A percentile compares a stretch with the other conserved stretches of the same genome.
Conservation (phyloP, 2,888 invertebrate genomes). For the Apomyelois bistriatella region DNA sequence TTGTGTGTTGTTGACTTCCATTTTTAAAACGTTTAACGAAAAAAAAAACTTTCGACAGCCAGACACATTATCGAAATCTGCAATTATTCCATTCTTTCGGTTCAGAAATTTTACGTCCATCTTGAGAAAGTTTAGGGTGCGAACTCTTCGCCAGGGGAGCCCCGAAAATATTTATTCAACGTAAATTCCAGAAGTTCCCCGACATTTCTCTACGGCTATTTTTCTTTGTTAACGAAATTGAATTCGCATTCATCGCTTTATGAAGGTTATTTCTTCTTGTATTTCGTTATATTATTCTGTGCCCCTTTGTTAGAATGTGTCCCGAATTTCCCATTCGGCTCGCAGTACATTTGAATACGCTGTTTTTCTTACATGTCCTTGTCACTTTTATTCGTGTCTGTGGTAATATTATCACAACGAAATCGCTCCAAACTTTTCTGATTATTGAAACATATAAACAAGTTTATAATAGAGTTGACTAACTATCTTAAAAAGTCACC, state of each 20-base stretch:
- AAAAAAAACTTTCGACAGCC: constrained; percentile 2
- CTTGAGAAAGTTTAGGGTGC: constrained; percentile 14
- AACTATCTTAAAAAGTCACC: too few species aligned
- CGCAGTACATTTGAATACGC: constrained; percentile 13
- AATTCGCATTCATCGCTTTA: constrained; percentile 61
- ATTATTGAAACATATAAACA: too few species aligned
- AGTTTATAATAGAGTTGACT: too few species aligned
- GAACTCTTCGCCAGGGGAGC: constrained; percentile 17
- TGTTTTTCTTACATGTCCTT: background rate
- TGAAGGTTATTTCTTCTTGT: constrained; percentile 47
- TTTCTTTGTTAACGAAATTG: constrained; percentile 66
- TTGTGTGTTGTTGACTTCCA: background rate
- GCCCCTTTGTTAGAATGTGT: constrained; percentile 19
- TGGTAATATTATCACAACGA: constrained; percentile 1
- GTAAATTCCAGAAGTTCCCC: constrained; percentile 25
- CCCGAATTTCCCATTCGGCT: constrained; percentile 11
- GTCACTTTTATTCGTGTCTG: background rate
- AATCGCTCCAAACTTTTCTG: too few species aligned
- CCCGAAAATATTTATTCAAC: constrained; percentile 41
- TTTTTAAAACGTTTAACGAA: background rate
- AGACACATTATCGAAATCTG: constrained; percentile 11
- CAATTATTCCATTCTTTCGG: constrained; percentile 18
- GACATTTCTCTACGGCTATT: constrained; percentile 40
- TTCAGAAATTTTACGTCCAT: constrained; percentile 19
- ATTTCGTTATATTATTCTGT: constrained; percentile 38